Base-by-base conservation (phyloP, 2,888 invertebrate genomes). In the Drosophila hamatofila region DNA sequence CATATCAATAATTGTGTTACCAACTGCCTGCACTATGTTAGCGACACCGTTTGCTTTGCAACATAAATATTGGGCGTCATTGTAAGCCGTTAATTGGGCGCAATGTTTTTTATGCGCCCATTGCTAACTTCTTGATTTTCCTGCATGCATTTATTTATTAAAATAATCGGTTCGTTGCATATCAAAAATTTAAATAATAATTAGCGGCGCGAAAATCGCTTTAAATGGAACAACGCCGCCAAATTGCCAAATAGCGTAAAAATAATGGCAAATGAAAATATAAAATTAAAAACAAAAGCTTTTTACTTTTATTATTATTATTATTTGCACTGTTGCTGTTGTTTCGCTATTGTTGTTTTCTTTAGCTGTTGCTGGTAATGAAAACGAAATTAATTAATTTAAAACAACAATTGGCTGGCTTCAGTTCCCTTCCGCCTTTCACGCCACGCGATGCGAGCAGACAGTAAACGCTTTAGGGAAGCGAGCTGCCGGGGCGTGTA, bases 181-280 rank as follows among this genome's bases (percentile, higher is more conserved):
- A 81, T 82, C 78, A 81, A 84, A 88, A 88, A 84, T 86, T 87
- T 87, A 87, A 87, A 87, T 87, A 84, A 88, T 87, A 87, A 87
- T 89, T 87, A 87, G 87, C 78, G 78, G 78, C 69, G 80, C 78
- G 82, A 83, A 87, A 85, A 85, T 81, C 78, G 76, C 87, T 78
- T 88, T 81, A 80, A 72, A 77, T 82, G 76, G 46, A 81, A 83
- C 76, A 87, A 67, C 78, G 77, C 66, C 67, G 59, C 66, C 67
- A 86, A 88, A 83, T 88, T 83, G 76, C 72, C 72, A 80, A 85
- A 83, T 78, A 72, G 75, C 72, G 72, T 70, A 75, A 78, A 83
- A 86, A 81, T 83, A 80, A 83, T 83, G 72, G 67, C 60, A 72
- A 86, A 83, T 81, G 75, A 75, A 81, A 75, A 52, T 77, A 86